phyloP scores from a whole-genome alignment of 2,113 vertebrate species.

The Hippocampus zosterae region DNA sequence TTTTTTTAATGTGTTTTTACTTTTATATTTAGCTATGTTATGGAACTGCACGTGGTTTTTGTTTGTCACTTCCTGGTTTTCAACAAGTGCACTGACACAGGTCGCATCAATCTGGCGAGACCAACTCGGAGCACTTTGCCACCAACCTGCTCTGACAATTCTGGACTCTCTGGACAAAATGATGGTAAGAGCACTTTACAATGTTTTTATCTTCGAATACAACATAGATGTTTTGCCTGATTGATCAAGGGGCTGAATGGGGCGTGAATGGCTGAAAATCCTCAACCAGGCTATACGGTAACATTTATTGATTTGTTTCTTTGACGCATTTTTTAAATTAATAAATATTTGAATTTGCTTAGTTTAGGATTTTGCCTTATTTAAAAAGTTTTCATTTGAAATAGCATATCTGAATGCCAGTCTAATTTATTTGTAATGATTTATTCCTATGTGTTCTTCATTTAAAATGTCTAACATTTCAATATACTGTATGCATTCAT shows the following conservation, averaged over 20 bases:
- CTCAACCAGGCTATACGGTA: not conserved
- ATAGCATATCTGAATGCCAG: not conserved
- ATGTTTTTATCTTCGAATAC: not conserved
- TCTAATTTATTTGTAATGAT: not conserved
- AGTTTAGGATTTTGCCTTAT: not conserved
- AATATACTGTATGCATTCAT: too few species aligned
- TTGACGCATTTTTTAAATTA: not conserved
- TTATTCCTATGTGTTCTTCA: not conserved
- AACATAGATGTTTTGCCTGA: not conserved
- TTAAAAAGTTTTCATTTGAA: not conserved
- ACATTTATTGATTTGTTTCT: not conserved
- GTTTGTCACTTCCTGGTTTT: conserved; percentile 50
- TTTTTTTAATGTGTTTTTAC: too few species aligned
- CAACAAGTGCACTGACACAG: conserved; percentile 13
- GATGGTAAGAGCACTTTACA: conserved; percentile 53
- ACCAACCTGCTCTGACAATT: conserved; percentile 8
- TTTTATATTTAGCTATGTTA: not conserved
- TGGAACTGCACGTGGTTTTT: not conserved
- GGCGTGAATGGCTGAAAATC: not conserved
- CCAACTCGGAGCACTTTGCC: conserved; percentile 37
- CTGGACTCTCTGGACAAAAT: conserved; percentile 13
- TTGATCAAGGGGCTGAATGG: not conserved
- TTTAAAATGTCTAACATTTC: not conserved
- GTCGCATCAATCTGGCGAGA: conserved; percentile 22
- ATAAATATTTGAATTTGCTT: not conserved